Evolutionary conservation across 2,113 vertebrate genomes (phyloP).

Genomic region (Gila orcuttii): DNA sequence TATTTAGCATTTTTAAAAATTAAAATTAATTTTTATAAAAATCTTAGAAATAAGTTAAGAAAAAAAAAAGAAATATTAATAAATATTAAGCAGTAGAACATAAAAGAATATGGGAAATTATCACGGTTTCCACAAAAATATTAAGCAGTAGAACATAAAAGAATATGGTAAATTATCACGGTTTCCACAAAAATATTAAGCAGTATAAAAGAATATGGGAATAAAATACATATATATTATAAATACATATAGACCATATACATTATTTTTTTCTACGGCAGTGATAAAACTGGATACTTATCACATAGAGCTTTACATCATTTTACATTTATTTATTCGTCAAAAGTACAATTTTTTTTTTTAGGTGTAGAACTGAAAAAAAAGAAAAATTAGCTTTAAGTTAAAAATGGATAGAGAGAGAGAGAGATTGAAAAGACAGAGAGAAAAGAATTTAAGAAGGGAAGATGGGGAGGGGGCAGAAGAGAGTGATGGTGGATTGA

Average conservation of each 20-base stretch:
- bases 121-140: neutral
- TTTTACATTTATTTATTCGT: neutral
- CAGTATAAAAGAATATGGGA: neutral
- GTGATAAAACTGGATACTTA: neutral
- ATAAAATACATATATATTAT: no score
- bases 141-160: neutral
- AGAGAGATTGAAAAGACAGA: slow-evolving; percentile 45
- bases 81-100: neutral
- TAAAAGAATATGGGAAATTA: neutral
- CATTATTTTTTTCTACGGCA: neutral
- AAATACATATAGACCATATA: no score
- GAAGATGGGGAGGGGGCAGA: slow-evolving; percentile 23
- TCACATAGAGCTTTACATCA: neutral
- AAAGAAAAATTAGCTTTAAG: slow-evolving; percentile 26
- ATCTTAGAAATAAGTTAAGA: no score
- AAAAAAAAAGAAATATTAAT: no score
- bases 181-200: neutral
- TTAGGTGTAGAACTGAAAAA: neutral
- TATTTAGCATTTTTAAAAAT: neutral
- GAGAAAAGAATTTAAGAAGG: slow-evolving; percentile 53
- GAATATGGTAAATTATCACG: neutral
- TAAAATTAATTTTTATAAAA: no score
- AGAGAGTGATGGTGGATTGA: slow-evolving; percentile 76
- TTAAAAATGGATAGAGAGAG: slow-evolving; percentile 35
- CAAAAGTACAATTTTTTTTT: neutral